Evolutionary conservation across 2,888 invertebrate genomes (phyloP), one percentile per base, ranked within the genome.

Genomic region (Pollenia griseotomentosa): DNA sequence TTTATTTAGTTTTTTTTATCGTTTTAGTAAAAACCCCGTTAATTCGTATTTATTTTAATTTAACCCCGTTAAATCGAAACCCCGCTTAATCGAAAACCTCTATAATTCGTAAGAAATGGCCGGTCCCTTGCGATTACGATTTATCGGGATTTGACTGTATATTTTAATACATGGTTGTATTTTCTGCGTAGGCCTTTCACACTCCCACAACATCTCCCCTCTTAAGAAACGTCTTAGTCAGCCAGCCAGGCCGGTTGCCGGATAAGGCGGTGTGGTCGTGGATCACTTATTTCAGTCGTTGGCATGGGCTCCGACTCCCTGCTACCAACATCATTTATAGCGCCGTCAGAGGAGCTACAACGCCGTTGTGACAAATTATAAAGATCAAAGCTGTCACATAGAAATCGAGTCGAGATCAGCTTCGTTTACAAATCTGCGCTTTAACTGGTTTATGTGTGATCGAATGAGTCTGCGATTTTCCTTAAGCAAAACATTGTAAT

Each of bases 141-240:
- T n/a, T n/a, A n/a, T n/a, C n/a, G n/a, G n/a, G n/a, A n/a, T n/a
- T n/a, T n/a, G n/a, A n/a, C n/a, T n/a, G n/a, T 19, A n/a, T n/a
- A n/a, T n/a, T n/a, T n/a, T n/a, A n/a, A n/a, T n/a, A n/a, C n/a
- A n/a, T n/a, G n/a, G n/a, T n/a, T n/a, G n/a, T n/a, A n/a, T n/a
- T n/a, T n/a, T n/a, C n/a, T n/a, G n/a, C n/a, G n/a, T n/a, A n/a
- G 23, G 23, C 23, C 23, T 23, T 23, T 23, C 23, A 2, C 23
- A 63, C 42, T 23, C 66, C 66, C 23, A 66, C 48, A 66, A 33
- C 51, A 68, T 19, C 46, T 66, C 65, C 46, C 46, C 46, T 65
- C 46, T 65, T 46, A 65, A 46, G 65, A 65, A 46, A 14, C 8
- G 61, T 14, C 46, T 9, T 46, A 65, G 46, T 65, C 46, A 65